These are phyloP conservation scores for Agrochola circellaris DNA, from an alignment of 2,888 invertebrate species.

Conservation along the genomic window DNA sequence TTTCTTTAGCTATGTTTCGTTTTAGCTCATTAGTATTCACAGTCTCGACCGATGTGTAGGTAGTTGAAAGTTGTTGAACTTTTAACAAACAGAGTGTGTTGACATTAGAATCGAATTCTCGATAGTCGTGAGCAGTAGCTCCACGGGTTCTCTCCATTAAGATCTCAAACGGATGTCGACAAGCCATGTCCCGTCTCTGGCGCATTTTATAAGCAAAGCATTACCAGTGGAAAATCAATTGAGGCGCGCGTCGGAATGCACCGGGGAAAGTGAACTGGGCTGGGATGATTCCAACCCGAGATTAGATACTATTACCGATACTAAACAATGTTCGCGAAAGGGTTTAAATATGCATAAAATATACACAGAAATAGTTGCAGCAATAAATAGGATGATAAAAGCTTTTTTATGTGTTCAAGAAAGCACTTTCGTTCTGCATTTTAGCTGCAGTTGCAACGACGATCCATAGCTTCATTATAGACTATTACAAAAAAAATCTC, in stretches of 20 bases:
- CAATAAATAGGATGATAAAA: constrained; percentile 31
- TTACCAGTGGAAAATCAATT: constrained; percentile 71
- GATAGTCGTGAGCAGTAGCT: constrained; percentile 69
- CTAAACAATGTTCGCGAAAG: constrained; percentile 47
- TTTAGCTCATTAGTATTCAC: constrained; percentile 38
- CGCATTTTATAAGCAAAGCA: constrained; percentile 66
- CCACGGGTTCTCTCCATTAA: constrained; percentile 68
- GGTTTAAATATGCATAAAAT: constrained; percentile 50
- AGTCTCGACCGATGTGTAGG: constrained; percentile 28
- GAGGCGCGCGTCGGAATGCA: constrained; percentile 68
- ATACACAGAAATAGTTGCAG: constrained; percentile 30
- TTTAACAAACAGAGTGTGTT: constrained; percentile 60
- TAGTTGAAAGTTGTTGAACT: constrained; percentile 66
- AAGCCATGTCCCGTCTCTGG: constrained; percentile 63
- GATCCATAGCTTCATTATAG: neutral
- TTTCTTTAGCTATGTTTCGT: neutral
- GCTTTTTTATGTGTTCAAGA: constrained; percentile 11
- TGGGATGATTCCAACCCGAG: constrained; percentile 57
- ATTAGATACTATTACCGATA: constrained; percentile 64
- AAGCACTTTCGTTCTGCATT: constrained; percentile 11
- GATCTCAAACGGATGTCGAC: constrained; percentile 71
- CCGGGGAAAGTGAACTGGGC: constrained; percentile 68
- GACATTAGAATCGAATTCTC: constrained; percentile 67
- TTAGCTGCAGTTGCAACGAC: constrained; percentile 1
- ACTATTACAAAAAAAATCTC: too few relatives aligned